Evolutionary conservation across 2,113 vertebrate species (phyloP).

Genomic region (Sinocyclocheilus maitianheensis): DNA sequence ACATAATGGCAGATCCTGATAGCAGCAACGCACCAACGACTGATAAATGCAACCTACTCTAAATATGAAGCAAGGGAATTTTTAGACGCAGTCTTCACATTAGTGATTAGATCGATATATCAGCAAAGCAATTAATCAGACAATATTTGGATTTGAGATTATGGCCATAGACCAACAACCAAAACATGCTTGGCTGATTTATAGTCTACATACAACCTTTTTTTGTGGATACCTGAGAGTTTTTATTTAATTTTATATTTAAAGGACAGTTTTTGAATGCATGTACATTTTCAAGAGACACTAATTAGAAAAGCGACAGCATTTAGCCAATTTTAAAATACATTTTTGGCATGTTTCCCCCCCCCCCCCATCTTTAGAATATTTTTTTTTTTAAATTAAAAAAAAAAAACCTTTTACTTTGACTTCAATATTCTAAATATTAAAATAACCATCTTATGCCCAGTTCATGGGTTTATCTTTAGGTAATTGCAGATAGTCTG

Average conservation of each 20-base stretch:
- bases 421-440: neutral
- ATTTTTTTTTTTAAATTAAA: no score
- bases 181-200: neutral
- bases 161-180: neutral
- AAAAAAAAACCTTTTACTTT: neutral
- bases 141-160: neutral
- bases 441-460: neutral
- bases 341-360: neutral
- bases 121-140: neutral
- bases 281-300: neutral
- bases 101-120: neutral
- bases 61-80: neutral
- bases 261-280: neutral
- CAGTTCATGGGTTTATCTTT: neutral
- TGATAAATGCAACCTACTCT: neutral
- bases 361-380: neutral
- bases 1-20: constrained; percentile 21
- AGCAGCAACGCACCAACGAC: neutral
- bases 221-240: neutral
- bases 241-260: neutral
- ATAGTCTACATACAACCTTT: neutral
- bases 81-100: neutral
- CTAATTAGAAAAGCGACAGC: neutral
- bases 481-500: neutral
- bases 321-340: neutral